Evolutionary conservation across 2,888 invertebrate genomes (phyloP), one percentile per base, ranked within the genome.

Genomic region (Dione juno): DNA sequence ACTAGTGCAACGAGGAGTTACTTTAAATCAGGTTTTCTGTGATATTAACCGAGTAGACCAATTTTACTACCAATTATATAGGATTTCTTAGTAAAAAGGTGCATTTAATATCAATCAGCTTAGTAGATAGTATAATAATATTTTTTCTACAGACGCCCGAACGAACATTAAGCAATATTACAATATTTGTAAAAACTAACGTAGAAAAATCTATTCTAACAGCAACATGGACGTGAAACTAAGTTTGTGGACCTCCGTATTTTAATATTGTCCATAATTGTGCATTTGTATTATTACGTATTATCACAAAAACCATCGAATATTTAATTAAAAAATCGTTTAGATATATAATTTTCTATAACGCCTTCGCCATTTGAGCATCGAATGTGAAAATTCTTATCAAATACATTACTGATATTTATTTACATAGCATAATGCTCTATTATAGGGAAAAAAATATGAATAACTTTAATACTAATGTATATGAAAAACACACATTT

Each of bases 231-330:
- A 91, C 90, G 83, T 85, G 85, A 82, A 83, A 84, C 86, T 87
- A 88, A 81, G 79, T 82, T 78, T 85, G 87, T 92, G 92, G 92
- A 93, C 92, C 92, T 84, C 88, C 83, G 84, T 88, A 87, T 86
- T 85, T 73, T 88, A 87, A 86, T 92, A 92, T 93, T 93, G 92
- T 93, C 92, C 92, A 90, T 82, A 80, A 85, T 93, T 93, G 92
- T 92, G 92, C 92, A 88, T 88, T n/a, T 63, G 37, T 50, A 21
- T 35, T 65, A 71, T 86, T 88, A 89, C 87, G 85, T 81, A 83
- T 82, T 89, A 90, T 90, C 88, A 90, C 88, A 88, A 88, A 87
- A 67, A 78, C 72, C 72, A 73, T 69, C 79, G 72, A 81, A 57
- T 72, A 74, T 72, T 52, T 64, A 75, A 70, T 70, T 28, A 67